phyloP scores from a whole-genome alignment of 2,113 vertebrate genomes.

The Elaphurus davidianus region DNA sequence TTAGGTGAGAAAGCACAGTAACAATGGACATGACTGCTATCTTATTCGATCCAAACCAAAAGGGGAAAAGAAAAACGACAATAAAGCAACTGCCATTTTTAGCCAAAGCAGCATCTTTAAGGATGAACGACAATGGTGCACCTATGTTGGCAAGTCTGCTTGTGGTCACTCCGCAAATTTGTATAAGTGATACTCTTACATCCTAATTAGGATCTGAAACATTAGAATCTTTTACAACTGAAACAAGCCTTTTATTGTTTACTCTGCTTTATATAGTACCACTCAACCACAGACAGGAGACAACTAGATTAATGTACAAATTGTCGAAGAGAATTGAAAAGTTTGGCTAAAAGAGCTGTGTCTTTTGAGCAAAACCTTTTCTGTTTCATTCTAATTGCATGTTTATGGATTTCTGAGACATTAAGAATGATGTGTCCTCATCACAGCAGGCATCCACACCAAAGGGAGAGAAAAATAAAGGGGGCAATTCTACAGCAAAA shows the following conservation, averaged over 20 bases:
- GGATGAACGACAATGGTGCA: background rate
- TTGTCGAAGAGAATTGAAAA: background rate
- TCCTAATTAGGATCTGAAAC: background rate
- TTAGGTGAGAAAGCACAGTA: background rate
- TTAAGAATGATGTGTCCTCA: background rate
- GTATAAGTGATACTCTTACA: background rate
- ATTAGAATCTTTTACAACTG: background rate
- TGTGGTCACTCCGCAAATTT: background rate
- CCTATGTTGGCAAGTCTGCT: background rate
- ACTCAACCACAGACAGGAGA: background rate
- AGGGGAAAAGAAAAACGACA: background rate
- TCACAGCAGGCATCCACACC: background rate
- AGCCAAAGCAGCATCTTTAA: background rate
- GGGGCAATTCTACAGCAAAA: background rate
- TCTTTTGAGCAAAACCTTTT: background rate
- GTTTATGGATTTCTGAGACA: constrained; percentile 14
- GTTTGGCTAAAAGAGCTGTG: background rate
- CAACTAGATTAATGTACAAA: background rate
- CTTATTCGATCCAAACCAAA: background rate
- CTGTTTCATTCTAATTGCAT: background rate
- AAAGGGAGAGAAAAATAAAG: background rate
- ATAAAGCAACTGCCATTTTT: background rate
- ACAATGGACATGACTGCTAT: background rate
- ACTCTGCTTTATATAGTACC: background rate
- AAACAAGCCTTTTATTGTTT: background rate